Evolutionary conservation across 2,113 vertebrate genomes (phyloP).

Genomic region (Micronycteris hirsuta): DNA sequence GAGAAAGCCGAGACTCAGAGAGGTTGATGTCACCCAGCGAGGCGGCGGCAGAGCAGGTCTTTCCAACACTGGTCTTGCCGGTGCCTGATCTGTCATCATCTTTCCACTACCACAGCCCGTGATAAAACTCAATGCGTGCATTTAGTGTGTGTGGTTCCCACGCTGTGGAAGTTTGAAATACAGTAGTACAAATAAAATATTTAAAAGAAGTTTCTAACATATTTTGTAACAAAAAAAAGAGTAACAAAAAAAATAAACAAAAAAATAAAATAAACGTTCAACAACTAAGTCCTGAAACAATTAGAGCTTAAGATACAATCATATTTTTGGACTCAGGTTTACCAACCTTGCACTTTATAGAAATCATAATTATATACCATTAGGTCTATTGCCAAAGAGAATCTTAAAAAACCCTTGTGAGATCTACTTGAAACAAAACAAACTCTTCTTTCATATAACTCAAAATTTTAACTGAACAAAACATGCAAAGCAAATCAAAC

Average conservation of each 20-base stretch:
- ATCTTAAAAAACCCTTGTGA: background rate
- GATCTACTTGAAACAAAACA: background rate
- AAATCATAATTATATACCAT: background rate
- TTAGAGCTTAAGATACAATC: conserved; percentile 3
- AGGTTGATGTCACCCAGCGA: background rate
- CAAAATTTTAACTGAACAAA: conserved; percentile 13
- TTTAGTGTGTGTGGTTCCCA: background rate
- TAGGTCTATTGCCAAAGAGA: background rate
- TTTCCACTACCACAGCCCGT: background rate
- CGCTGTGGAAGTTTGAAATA: background rate
- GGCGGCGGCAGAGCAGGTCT: background rate
- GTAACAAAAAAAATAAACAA: no score
- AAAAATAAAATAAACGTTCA: background rate
- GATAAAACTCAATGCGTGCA: background rate
- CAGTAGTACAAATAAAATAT: background rate
- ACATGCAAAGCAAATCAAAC: background rate
- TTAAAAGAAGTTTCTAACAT: background rate
- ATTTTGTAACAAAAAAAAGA: no score
- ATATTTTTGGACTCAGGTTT: background rate
- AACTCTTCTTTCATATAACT: background rate
- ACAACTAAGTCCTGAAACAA: background rate
- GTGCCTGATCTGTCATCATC: background rate
- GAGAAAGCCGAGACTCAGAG: background rate
- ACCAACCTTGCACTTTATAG: background rate
- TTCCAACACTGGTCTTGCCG: background rate